phyloP scores from a whole-genome alignment of 2,797 vertebrate species.

The Tapirus indicus region DNA sequence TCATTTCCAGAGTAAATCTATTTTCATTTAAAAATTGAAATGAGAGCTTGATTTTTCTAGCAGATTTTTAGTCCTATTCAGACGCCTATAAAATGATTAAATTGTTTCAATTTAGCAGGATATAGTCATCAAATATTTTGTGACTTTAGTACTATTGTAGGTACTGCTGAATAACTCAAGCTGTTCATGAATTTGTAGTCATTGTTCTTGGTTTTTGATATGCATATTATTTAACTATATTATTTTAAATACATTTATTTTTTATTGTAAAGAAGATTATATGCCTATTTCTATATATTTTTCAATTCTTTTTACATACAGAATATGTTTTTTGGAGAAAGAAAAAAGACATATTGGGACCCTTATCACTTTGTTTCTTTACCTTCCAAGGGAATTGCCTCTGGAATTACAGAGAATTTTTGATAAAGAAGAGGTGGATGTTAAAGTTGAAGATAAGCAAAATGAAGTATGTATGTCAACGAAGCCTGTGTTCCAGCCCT shows the following conservation, averaged over 20 bases:
- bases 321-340: conserved; percentile 42
- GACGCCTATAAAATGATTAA: background rate
- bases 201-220: background rate
- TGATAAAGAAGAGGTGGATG: conserved; percentile 95
- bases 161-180: background rate
- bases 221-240: background rate
- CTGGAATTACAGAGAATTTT: conserved; percentile 93
- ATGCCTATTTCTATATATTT: background rate
- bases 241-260: conserved; percentile 9
- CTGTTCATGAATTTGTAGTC: background rate
- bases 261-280: background rate
- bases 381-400: conserved; percentile 93
- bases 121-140: background rate
- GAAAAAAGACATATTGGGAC: background rate
- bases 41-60: conserved; percentile 5
- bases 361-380: conserved; percentile 34
- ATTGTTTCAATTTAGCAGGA: background rate
- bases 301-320: background rate
- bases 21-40: conserved; percentile 58
- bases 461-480: conserved; percentile 92
- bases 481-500: conserved; percentile 95
- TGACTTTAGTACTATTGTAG: background rate
- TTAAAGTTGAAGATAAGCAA: conserved; percentile 96
- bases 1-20: conserved; percentile 18
- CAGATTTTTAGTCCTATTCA: background rate